Base-by-base conservation (phyloP, 2,797 vertebrate genomes). In the Centropyge bicolor region DNA sequence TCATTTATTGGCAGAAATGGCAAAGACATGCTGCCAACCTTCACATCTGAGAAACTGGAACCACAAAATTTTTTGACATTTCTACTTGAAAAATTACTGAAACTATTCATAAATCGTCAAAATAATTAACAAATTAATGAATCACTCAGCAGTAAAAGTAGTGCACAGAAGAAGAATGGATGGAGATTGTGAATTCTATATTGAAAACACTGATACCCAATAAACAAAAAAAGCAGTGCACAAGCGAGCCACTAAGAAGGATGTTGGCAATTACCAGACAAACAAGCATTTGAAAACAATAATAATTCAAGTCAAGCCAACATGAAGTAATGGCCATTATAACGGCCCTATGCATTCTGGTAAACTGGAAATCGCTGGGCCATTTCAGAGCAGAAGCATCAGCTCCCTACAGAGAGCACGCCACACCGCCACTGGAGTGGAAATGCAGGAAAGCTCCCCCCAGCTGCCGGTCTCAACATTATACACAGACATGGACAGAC, bases 281-380 rank as follows among this genome's bases (percentile, higher is more conserved):
- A 41, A 72, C 43, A 48, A 73, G 70, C 64, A 60, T 55, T 74
- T 73, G 51, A 76, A 72, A 84, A 31, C 43, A 78, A 83, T 80
- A 71, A 76, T 63, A 71, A 76, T 63, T 87, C 62, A 78, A 45
- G 55, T 83, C 48, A 64, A 82, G 24, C 54, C 41, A 40, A 41
- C 77, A 40, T 78, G 60, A 80, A 81, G 72, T 74, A 69, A 82
- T 17, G 70, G 56, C 27, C 40, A 13, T 87, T 72, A 70, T 51
- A 77, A 86, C 24, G 59, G 55, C 62, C 60, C 49, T 59, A 69
- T 74, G 83, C 71, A 74, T 81, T 43, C 22, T 72, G 59, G 22
- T 59, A 69, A 89, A 83, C 80, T 80, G n/a, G 36, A 83, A 86
- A 84, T 78, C 77, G 22, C 64, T 89, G 57, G 16, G 78, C 81